Base-by-base conservation (phyloP, 2,797 vertebrate genomes). In the Tolypeutes matacus region DNA sequence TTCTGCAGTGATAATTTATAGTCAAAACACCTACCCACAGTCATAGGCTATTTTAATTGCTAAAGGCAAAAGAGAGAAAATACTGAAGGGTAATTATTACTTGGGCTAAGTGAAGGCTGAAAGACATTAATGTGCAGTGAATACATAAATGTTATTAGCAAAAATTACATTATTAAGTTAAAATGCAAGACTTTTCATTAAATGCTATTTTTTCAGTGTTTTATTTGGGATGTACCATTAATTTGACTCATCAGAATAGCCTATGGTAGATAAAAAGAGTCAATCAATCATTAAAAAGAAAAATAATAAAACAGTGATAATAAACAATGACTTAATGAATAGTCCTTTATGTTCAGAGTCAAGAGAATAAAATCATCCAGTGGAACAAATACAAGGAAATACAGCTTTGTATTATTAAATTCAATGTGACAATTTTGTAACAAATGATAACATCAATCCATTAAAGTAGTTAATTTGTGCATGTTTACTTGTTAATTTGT, bases 1-100 rank as follows among this genome's bases (percentile, higher is more conserved):
- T 89, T 56, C 53, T 89, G 23, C 62, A 89, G 76, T 42, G 51
- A 58, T 80, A 89, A 80, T 80, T 80, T 80, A 58, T 51, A 80
- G 65, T 80, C 80, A 46, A 80, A 80, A 80, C 9, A 58, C 53
- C 36, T 89, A 56, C 42, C 36, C 36, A 34, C 21, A 70, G 76
- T 20, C 36, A 58, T 42, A 49, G 46, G 73, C 36, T 34, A 39
- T 69, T 70, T 89, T 34, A 53, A 67, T 89, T 89, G 51, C 46
- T 80, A 42, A 4, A 80, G 64, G 36, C 6, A 4, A 58, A 46
- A 6, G 36, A 69, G 5, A 87, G 14, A 46, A 46, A 46, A 46
- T 46, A 46, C 46, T 46, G 46, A 46, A 46, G 8, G 46, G 7
- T 46, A 46, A 46, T 46, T 46, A 80, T 69, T 89, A 80, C 29